Base-by-base conservation (phyloP, 2,888 invertebrate species). In the Machimus atricapillus region DNA sequence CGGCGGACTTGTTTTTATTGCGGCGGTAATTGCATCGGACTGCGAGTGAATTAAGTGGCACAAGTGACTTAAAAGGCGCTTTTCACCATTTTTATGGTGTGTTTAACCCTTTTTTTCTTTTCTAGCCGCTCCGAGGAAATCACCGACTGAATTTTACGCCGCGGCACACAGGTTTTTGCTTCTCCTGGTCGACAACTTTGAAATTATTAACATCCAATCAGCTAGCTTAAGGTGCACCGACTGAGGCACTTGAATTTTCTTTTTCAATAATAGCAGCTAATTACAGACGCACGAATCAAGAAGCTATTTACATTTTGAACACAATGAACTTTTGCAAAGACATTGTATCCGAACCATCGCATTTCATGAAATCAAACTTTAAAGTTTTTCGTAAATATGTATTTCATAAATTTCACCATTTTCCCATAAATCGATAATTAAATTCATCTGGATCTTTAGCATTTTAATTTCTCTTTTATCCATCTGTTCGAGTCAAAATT, bases 21-120 rank as follows among this genome's bases (percentile, higher is more conserved):
- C 6, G 5, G 23, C 58, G 16, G 73, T 66, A 83, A 66, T 83
- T 83, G 83, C 66, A 73, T 23, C 73, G 40, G 66, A 83, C 37
- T 73, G 31, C 66, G 52, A 73, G 83, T 73, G 73, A 31, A 83
- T 83, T 83, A 83, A 73, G 83, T 73, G 73, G 73, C 37, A 23
- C 82, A 58, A 73, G 83, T 73, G 73, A 58, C 83, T 83, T 83
- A 83, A 66, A 83, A 66, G 83, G 83, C 83, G 66, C 66, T 66
- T 83, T 66, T 81, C 81, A 31, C 52, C 81, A 81, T 81, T 81
- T 81, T 52, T 81, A 81, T 81, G 81, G 81, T 23, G 19, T 46
- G 81, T 81, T 81, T 81, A 76, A 76, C n/a, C 40, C n/a, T n/a
- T 81, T 81, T 78, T 78, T 78, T 14, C 46, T 37, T 46, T 81